Percentiles rank a stretch among this genome's conserved stretches.
phyloP scores from a whole-genome alignment of 2,113 vertebrate species.

The Cololabis saira region DNA sequence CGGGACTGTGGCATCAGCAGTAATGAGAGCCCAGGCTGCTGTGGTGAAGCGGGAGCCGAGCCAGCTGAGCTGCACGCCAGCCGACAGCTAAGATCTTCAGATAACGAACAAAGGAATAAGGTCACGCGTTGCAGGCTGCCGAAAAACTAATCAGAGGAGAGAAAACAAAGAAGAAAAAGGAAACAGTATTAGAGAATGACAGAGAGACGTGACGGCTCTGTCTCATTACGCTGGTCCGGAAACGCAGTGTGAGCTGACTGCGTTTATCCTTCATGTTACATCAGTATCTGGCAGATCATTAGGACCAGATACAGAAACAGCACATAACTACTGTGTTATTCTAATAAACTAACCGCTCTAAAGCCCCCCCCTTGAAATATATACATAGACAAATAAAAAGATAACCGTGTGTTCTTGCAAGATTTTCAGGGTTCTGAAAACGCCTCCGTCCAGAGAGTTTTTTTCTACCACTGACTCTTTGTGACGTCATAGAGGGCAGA shows the following conservation, averaged over 20 bases:
- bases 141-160: conserved; percentile 21
- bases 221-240: conserved; percentile 50
- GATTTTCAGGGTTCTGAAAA: too few relatives aligned
- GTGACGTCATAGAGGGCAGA: too few relatives aligned
- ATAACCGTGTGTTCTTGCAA: too few relatives aligned
- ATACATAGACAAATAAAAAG: too few relatives aligned
- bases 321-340: too few relatives aligned
- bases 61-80: conserved; percentile 1
- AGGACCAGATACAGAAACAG: conserved; percentile 20
- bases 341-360: too few relatives aligned
- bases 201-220: conserved; percentile 37
- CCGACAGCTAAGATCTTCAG: not conserved
- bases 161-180: conserved; percentile 32
- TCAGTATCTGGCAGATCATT: conserved; percentile 44
- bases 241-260: conserved; percentile 33
- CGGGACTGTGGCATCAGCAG: not conserved
- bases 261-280: conserved; percentile 20
- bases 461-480: too few relatives aligned
- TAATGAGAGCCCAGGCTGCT: not conserved
- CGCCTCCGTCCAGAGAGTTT: too few relatives aligned
- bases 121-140: conserved; percentile 7
- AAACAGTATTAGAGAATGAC: conserved; percentile 29
- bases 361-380: too few relatives aligned
- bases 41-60: not conserved
- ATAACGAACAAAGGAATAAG: conserved; percentile 18